Conservation (phyloP, 2,888 invertebrate genomes). For the Luffia ferchaultella region DNA sequence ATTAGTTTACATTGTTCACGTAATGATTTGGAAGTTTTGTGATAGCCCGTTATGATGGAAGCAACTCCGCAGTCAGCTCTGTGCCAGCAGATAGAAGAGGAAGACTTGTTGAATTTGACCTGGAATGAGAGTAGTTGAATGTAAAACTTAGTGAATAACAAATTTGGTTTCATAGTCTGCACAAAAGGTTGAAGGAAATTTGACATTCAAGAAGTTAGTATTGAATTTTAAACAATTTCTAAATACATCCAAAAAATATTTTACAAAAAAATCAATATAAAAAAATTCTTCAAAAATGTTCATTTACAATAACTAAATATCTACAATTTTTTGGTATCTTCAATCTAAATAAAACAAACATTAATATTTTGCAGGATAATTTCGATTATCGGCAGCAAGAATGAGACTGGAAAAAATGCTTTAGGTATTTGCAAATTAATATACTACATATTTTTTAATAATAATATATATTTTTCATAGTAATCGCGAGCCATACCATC, state of each 20-base stretch:
- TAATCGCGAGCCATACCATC: too few relatives aligned
- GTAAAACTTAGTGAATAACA: background rate
- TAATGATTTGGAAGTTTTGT: constrained; percentile 31
- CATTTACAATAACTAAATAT: background rate
- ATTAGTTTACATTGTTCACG: constrained; percentile 27
- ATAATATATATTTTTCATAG: too few relatives aligned
- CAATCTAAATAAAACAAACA: too few relatives aligned
- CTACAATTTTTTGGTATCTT: background rate
- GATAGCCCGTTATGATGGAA: constrained; percentile 43
- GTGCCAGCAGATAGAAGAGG: constrained; percentile 50
- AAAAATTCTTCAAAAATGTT: background rate
- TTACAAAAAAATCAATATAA: too few relatives aligned
- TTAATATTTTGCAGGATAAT: too few relatives aligned
- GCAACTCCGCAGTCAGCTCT: constrained; percentile 47
- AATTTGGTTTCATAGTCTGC: too few relatives aligned
- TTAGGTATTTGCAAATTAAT: too few relatives aligned
- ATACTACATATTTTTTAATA: too few relatives aligned
- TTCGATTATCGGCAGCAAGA: too few relatives aligned
- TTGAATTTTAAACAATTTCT: background rate
- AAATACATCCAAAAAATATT: background rate
- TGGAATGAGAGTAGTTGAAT: constrained; percentile 20
- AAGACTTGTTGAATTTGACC: constrained; percentile 56
- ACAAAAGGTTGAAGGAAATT: too few relatives aligned
- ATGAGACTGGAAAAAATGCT: too few relatives aligned
- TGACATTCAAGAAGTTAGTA: too few relatives aligned